phyloP scores from a whole-genome alignment of 2,797 vertebrate genomes.

The Bufotes viridis region DNA sequence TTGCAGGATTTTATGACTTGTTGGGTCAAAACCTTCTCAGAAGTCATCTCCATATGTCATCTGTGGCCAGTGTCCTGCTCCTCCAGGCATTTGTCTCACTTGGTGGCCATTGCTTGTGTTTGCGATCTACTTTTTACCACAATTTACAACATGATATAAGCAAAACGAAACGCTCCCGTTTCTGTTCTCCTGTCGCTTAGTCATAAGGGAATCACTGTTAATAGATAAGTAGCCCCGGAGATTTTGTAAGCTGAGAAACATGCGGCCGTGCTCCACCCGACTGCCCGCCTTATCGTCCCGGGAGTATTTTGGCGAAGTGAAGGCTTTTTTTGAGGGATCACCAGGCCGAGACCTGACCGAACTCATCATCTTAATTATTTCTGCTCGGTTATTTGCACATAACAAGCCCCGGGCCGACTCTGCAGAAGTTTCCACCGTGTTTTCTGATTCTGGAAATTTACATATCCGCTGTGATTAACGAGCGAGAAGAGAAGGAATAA shows the following conservation, averaged over 20 bases:
- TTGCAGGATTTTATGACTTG: background rate
- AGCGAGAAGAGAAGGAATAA: slow-evolving; percentile 12
- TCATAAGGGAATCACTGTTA: background rate
- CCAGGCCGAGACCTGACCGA: background rate
- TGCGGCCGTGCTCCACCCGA: background rate
- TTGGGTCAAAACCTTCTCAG: background rate
- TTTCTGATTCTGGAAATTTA: slow-evolving; percentile 45
- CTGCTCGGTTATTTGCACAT: slow-evolving; percentile 17
- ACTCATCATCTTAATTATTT: slow-evolving; percentile 47
- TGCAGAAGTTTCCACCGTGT: slow-evolving; percentile 5
- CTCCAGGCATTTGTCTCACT: background rate
- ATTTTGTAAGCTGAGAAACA: background rate
- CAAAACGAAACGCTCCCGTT: too few relatives aligned
- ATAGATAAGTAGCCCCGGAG: background rate
- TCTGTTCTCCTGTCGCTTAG: background rate
- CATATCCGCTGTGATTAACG: slow-evolving; percentile 52
- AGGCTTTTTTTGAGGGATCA: background rate
- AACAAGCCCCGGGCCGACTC: slow-evolving; percentile 4
- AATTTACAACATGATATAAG: too few relatives aligned
- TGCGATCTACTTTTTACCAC: too few relatives aligned
- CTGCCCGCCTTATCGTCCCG: background rate
- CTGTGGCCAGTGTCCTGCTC: background rate
- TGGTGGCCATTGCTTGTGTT: too few relatives aligned
- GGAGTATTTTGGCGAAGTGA: background rate
- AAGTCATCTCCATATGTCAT: background rate